Evolutionary conservation across 2,888 invertebrate species (phyloP).

Genomic region (Mythimna loreyi): DNA sequence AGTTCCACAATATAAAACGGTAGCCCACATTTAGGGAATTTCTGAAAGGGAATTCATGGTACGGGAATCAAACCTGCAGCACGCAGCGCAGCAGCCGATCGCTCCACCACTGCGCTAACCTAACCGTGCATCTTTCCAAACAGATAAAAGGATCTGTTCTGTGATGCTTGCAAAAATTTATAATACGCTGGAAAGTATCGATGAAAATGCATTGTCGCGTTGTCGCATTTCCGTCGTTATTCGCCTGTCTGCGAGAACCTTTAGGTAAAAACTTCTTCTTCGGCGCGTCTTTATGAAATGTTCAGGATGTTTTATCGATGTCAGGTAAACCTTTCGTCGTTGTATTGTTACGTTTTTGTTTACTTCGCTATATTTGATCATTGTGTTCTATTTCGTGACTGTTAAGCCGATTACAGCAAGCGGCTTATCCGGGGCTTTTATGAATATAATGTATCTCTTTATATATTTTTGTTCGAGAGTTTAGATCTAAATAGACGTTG

Average conservation of each 20-base stretch:
- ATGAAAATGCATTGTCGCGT: neutral
- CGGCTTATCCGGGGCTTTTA: constrained; percentile 29
- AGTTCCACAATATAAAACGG: too few species aligned
- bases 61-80: too few species aligned
- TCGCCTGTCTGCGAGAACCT: neutral
- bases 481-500: neutral
- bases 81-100: too few species aligned
- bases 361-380: constrained; percentile 32
- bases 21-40: too few species aligned
- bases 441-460: constrained; percentile 16
- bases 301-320: constrained; percentile 41
- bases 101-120: too few species aligned
- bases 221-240: neutral
- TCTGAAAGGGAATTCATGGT: too few species aligned
- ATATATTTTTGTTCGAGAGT: constrained; percentile 13
- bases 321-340: constrained; percentile 26
- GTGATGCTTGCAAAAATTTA: too few species aligned
- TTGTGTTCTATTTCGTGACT: constrained; percentile 42
- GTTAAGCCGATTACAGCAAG: constrained; percentile 48
- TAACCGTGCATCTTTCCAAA: too few species aligned
- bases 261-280: constrained; percentile 43
- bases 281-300: constrained; percentile 32
- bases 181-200: neutral
- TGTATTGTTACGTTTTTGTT: constrained; percentile 27
- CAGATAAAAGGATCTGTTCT: too few species aligned